Conservation (phyloP, 2,113 vertebrate genomes). For the Daubentonia madagascariensis region DNA sequence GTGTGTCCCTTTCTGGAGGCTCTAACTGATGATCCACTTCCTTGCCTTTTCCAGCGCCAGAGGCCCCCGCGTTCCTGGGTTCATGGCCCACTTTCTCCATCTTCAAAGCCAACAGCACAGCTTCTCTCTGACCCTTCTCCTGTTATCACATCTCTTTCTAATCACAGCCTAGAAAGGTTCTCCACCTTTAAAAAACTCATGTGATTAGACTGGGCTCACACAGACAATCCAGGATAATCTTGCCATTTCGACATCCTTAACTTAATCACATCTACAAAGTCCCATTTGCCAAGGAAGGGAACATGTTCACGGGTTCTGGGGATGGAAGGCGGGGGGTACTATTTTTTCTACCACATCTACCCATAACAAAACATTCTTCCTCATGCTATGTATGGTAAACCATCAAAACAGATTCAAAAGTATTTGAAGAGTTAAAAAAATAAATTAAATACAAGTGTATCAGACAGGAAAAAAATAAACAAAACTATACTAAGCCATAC, state of each 20-base stretch:
- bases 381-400: not conserved
- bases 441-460: not conserved
- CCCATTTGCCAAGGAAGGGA: not conserved
- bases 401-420: not conserved
- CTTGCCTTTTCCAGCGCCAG: not conserved
- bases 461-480: not conserved
- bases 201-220: not conserved
- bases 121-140: not conserved
- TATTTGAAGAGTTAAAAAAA: not conserved
- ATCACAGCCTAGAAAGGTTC: not conserved
- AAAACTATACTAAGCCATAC: not conserved
- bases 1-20: not conserved
- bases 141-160: not conserved
- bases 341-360: not conserved
- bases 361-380: not conserved
- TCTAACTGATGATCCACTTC: not conserved
- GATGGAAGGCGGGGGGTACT: accelerated
- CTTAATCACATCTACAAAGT: not conserved
- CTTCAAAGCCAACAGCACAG: not conserved
- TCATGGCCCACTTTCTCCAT: not conserved
- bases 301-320: not conserved
- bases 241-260: not conserved
- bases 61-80: not conserved
- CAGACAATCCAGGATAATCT: not conserved
- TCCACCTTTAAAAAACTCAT: not conserved